Base-by-base conservation (phyloP, 2,113 vertebrate genomes). In the Nannospalax galili region DNA sequence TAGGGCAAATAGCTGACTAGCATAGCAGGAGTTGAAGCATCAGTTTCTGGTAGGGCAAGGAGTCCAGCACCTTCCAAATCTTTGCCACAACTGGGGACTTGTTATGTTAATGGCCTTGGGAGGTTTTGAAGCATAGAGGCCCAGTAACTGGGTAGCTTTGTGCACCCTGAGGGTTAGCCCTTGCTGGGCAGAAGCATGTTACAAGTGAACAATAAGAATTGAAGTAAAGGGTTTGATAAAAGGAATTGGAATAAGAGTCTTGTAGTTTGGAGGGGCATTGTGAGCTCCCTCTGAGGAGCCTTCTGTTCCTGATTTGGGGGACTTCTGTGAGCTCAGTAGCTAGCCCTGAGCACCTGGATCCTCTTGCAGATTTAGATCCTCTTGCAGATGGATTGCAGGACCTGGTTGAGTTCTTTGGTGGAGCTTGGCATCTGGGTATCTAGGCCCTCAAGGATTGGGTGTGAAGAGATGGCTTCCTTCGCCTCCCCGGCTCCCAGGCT, bases 81-180 rank as follows among this genome's bases (percentile, higher is more conserved):
- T 45, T 11, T 5, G 20, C 3, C 14, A 42, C 37, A 73, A 19
- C 4, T 7, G 17, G 82, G n/a, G 58, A 20, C 8, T 4, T 3
- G 24, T 70, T 82, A 24, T 67, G 0, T 16, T 10, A 32, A 45
- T 48, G 52, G 58, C 15, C 10, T 22, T 17, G 14, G 37, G 60
- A 11, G 24, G 2, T 7, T 42, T 64, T 56, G 65, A 24, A 89
- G 40, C 40, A 72, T 42, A 5, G 37, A 72, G 64, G 32, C 10
- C 22, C 1, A 62, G 22, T 1, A 37, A 26, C 4, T 1, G n/a
- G 16, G 45, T 5, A 0, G 15, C 28, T 5, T 4, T 12, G 32
- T 78, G 19, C 28, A 20, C 11, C 89, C 69, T 45, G 26, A 32
- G 40, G 20, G 12, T 48, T 52, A 15, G 37, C 26, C 52, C 35